Percentiles rank a stretch among this genome's conserved stretches.
These are phyloP conservation scores for Drosophila kurseongensis DNA, from an alignment of 1,140 invertebrate genomes.

Conservation along the genomic window DNA sequence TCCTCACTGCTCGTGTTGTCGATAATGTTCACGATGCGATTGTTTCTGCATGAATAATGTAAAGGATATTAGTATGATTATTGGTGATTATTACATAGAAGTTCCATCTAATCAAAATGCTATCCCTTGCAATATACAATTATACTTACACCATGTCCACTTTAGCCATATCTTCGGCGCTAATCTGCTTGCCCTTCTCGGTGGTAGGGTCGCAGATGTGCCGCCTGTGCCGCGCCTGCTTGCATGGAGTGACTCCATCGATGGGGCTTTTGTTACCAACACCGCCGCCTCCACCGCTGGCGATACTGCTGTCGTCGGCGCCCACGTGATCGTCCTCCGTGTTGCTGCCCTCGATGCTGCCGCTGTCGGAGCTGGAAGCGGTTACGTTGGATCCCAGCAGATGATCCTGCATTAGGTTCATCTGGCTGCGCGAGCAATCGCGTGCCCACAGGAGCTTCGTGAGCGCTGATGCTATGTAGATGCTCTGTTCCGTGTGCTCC, in stretches of 20 bases:
- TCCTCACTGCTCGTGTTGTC: conserved; percentile 83
- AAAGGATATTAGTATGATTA: background rate
- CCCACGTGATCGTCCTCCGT: conserved; percentile 89
- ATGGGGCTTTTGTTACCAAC: conserved; percentile 74
- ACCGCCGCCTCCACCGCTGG: conserved; percentile 58
- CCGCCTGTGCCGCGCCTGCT: conserved; percentile 83
- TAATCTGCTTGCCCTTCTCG: conserved; percentile 66
- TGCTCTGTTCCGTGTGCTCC: conserved; percentile 96
- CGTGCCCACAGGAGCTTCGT: conserved; percentile 96
- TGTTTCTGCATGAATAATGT: conserved; percentile 45
- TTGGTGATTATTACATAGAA: too few relatives aligned
- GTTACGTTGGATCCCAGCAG: conserved; percentile 86
- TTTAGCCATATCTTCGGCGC: conserved; percentile 69
- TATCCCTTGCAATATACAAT: background rate
- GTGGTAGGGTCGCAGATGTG: conserved; percentile 77
- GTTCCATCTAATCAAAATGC: too few relatives aligned
- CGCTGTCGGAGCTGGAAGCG: conserved; percentile 89
- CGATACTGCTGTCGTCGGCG: conserved; percentile 84
- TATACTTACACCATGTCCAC: conserved; percentile 70
- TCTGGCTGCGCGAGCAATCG: conserved; percentile 86
- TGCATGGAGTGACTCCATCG: conserved; percentile 85
- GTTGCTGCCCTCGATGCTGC: conserved; percentile 91
- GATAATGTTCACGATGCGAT: conserved; percentile 82
- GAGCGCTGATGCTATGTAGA: conserved; percentile 94
- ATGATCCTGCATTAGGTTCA: conserved; percentile 85